These are phyloP conservation scores for Hucho hucho DNA, from an alignment of 2,113 vertebrate species.

Conservation along the genomic window DNA sequence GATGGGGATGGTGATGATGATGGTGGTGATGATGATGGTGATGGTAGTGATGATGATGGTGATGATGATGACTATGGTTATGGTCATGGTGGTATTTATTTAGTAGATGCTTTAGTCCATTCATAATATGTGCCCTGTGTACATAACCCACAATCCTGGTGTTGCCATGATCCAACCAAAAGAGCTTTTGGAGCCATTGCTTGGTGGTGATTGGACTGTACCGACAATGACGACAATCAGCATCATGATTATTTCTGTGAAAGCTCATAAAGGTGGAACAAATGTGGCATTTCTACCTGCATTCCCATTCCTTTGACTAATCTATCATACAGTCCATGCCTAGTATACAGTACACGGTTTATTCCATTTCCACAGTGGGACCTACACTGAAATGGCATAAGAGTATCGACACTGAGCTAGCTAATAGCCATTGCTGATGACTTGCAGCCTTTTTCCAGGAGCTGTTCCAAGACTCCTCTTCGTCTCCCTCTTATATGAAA, in stretches of 20 bases:
- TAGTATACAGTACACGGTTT: slow-evolving; percentile 31
- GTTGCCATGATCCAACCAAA: no score
- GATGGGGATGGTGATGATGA: not conserved
- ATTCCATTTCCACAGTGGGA: slow-evolving; percentile 36
- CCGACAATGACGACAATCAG: no score
- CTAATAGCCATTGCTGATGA: slow-evolving; percentile 52
- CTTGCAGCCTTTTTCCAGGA: slow-evolving; percentile 50
- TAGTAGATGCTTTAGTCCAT: no score
- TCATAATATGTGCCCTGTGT: no score
- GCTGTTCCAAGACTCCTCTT: slow-evolving; percentile 29
- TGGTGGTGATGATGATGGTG: not conserved
- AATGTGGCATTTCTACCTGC: not conserved
- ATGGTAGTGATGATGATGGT: no score
- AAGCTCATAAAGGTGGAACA: not conserved
- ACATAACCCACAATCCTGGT: no score
- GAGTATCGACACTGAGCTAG: slow-evolving; percentile 34
- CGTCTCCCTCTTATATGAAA: slow-evolving; percentile 72
- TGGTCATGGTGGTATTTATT: no score
- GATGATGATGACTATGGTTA: no score
- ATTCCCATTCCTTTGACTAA: not conserved
- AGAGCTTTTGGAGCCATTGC: no score
- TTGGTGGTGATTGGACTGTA: no score
- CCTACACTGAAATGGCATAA: slow-evolving; percentile 27
- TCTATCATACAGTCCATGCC: slow-evolving; percentile 28
- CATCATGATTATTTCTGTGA: no score